Evolutionary conservation across 2,888 invertebrate genomes (phyloP).

Genomic region (Spodoptera littoralis): DNA sequence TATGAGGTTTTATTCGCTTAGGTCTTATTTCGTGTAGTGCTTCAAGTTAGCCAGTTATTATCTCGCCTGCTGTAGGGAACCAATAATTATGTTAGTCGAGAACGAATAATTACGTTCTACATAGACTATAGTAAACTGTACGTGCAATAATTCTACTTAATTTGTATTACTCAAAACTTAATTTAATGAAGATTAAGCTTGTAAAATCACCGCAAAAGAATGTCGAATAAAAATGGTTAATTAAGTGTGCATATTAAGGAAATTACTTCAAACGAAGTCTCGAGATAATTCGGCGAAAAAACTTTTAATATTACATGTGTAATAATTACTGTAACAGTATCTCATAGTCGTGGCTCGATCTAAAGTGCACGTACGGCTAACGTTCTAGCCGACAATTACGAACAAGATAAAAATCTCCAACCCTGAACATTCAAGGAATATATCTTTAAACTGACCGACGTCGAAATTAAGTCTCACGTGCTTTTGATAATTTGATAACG

Average conservation of each 20-base stretch:
- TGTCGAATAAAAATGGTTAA: not conserved
- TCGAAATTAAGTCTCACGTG: slow-evolving; percentile 86
- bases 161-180: slow-evolving; percentile 15
- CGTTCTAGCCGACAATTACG: slow-evolving; percentile 84
- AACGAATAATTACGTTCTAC: slow-evolving; percentile 34
- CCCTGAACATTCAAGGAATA: slow-evolving; percentile 80
- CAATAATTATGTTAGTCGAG: slow-evolving; percentile 47
- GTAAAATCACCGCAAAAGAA: slow-evolving; percentile 8
- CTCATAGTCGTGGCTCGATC: slow-evolving; percentile 63
- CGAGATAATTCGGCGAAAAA: slow-evolving; percentile 36
- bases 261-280: slow-evolving; percentile 30
- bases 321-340: slow-evolving; percentile 61
- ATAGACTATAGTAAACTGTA: slow-evolving; percentile 10
- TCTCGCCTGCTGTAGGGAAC: slow-evolving; percentile 26
- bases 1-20: slow-evolving; percentile 50
- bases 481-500: slow-evolving; percentile 88
- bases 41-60: slow-evolving; percentile 40
- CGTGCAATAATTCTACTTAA: slow-evolving; percentile 16
- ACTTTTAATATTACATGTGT: slow-evolving; percentile 44
- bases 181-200: slow-evolving; percentile 4
- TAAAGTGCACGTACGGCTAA: slow-evolving; percentile 71
- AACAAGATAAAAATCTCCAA: slow-evolving; percentile 77
- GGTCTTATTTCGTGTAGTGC: slow-evolving; percentile 31
- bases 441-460: slow-evolving; percentile 85
- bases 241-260: slow-evolving; percentile 21